These are phyloP conservation scores for Trisateles emortualis DNA, from an alignment of 2,888 invertebrate genomes.

Conservation along the genomic window DNA sequence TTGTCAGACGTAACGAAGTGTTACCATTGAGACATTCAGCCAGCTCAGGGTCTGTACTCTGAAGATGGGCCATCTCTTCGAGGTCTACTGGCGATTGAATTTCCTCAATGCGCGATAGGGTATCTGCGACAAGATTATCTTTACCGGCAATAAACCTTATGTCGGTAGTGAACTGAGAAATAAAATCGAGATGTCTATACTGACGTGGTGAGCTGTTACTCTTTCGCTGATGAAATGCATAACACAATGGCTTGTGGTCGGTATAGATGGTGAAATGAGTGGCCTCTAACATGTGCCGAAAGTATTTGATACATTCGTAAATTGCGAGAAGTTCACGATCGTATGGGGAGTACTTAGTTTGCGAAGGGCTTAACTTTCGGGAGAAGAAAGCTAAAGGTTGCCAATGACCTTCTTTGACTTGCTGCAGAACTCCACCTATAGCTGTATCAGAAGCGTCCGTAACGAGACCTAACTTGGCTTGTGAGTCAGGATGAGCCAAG, in stretches of 20 bases:
- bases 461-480: conserved; percentile 4
- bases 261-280: conserved; percentile 7
- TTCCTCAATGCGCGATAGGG: conserved; percentile 12
- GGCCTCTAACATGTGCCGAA: conserved; percentile 11
- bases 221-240: conserved; percentile 9
- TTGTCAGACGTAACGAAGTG: conserved; percentile 32
- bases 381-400: conserved; percentile 16
- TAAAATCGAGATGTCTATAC: conserved; percentile 46
- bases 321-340: too few relatives aligned
- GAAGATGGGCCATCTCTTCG: not conserved
- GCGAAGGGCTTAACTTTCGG: too few relatives aligned
- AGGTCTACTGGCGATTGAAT: conserved; percentile 4
- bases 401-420: conserved; percentile 1
- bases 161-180: conserved; percentile 61
- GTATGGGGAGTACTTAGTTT: too few relatives aligned
- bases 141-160: conserved; percentile 55
- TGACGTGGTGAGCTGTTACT: too few relatives aligned
- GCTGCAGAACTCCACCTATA: conserved; percentile 11
- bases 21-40: conserved; percentile 12
- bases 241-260: too few relatives aligned
- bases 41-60: conserved; percentile 15
- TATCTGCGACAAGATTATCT: conserved; percentile 10
- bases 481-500: conserved; percentile 4
- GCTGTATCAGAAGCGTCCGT: conserved; percentile 18
- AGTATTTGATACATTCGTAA: too few relatives aligned